A percentile compares a stretch with the other conserved stretches of the same genome.
Conservation (phyloP, 2,113 vertebrate genomes). For the Pycnonotus jocosus region DNA sequence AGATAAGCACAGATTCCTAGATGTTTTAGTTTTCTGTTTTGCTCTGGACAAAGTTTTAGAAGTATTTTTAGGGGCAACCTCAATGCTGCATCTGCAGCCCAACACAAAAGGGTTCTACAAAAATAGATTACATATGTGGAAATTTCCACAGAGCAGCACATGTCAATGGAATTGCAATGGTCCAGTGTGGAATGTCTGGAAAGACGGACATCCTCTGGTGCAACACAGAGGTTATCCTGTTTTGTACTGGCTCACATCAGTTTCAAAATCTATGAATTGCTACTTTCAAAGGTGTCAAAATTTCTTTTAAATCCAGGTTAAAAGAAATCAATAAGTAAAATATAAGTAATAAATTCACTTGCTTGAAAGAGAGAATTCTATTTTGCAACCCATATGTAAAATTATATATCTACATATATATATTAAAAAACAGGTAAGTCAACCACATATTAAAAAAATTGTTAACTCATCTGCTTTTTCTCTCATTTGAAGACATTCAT, state of each 20-base stretch:
- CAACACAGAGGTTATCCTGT: background rate
- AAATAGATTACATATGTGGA: background rate
- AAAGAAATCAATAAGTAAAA: background rate
- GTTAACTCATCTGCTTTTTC: background rate
- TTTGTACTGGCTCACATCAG: fast-evolving
- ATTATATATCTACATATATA: background rate
- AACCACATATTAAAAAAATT: background rate
- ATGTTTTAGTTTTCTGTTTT: background rate
- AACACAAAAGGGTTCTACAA: background rate
- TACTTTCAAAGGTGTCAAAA: background rate
- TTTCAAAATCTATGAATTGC: background rate
- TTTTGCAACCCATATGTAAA: background rate
- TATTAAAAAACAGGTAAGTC: background rate
- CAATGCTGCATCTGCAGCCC: background rate
- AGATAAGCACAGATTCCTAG: background rate
- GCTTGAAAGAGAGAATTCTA: background rate
- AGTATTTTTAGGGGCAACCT: background rate
- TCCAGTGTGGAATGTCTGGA: background rate
- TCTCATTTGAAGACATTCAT: background rate
- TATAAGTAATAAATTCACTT: background rate
- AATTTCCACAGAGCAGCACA: background rate
- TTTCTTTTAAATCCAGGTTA: background rate
- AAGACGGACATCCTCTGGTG: background rate
- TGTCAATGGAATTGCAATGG: background rate
- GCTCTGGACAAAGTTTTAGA: background rate